phyloP scores from a whole-genome alignment of 1,140 invertebrate species.

The Helicoverpa armigera region DNA sequence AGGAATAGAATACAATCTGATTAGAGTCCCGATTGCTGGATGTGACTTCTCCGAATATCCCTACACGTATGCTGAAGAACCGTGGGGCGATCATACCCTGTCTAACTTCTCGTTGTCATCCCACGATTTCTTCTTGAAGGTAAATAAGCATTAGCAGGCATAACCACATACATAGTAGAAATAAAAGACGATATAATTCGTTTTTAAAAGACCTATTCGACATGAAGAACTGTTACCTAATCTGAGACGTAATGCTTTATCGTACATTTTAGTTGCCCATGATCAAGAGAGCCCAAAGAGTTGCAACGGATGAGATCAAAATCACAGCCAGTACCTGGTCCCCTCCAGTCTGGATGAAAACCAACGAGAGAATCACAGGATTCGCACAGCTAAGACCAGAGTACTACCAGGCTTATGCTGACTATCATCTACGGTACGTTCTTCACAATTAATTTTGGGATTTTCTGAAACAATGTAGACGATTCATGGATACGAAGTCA shows the following conservation, averaged over 20 bases:
- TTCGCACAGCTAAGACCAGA: slow-evolving; percentile 88
- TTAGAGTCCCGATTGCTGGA: slow-evolving; percentile 93
- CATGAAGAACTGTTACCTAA: too few relatives aligned
- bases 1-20: slow-evolving; percentile 92
- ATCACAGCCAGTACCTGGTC: slow-evolving; percentile 90
- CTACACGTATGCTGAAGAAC: slow-evolving; percentile 87
- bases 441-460: too few relatives aligned
- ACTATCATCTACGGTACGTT: slow-evolving; percentile 92
- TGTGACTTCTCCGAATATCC: slow-evolving; percentile 90
- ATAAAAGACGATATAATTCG: too few relatives aligned
- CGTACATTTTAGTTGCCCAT: slow-evolving; percentile 70
- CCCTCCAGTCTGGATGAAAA: slow-evolving; percentile 98
- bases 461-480: too few relatives aligned
- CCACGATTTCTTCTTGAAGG: slow-evolving; percentile 90
- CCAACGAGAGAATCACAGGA: slow-evolving; percentile 89
- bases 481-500: too few relatives aligned
- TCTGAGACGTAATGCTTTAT: too few relatives aligned
- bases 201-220: too few relatives aligned
- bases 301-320: slow-evolving; percentile 69
- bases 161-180: too few relatives aligned
- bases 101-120: slow-evolving; percentile 89
- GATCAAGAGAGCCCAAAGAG: slow-evolving; percentile 68
- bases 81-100: slow-evolving; percentile 88
- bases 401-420: slow-evolving; percentile 93
- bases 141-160: slow-evolving; percentile 57